phyloP scores from a whole-genome alignment of 1,140 invertebrate genomes.

The Drosophila neocordata region DNA sequence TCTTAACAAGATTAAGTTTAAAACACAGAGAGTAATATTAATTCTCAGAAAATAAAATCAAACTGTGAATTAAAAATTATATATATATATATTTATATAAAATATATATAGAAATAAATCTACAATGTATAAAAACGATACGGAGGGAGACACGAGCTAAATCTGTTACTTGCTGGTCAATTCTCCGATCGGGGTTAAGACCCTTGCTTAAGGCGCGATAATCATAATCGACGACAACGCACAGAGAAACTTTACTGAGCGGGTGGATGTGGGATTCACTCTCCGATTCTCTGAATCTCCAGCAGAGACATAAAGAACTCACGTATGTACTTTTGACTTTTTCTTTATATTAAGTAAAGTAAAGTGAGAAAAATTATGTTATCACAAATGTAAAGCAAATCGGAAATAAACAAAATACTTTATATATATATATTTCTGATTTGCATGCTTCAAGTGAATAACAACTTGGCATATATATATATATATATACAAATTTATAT shows the following conservation, averaged over 20 bases:
- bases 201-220: constrained; percentile 67
- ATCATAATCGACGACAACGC: constrained; percentile 56
- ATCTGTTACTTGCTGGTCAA: constrained; percentile 45
- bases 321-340: neutral
- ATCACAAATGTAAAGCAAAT: neutral
- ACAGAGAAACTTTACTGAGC: too few relatives aligned
- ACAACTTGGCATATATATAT: too few relatives aligned
- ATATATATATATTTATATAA: neutral
- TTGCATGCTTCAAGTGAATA: neutral
- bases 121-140: constrained; percentile 10
- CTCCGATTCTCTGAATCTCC: neutral
- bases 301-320: too few relatives aligned
- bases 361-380: neutral
- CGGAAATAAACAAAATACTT: neutral
- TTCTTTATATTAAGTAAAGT: neutral
- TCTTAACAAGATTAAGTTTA: neutral
- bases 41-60: neutral
- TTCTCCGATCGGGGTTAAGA: constrained; percentile 70
- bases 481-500: too few relatives aligned
- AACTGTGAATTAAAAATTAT: constrained; percentile 13
- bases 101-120: constrained; percentile 13
- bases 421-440: neutral
- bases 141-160: constrained; percentile 27
- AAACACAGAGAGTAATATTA: neutral
- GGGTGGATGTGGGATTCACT: constrained; percentile 16